Conservation (phyloP, 2,888 invertebrate species). For the Sphaeridia pumilis region DNA sequence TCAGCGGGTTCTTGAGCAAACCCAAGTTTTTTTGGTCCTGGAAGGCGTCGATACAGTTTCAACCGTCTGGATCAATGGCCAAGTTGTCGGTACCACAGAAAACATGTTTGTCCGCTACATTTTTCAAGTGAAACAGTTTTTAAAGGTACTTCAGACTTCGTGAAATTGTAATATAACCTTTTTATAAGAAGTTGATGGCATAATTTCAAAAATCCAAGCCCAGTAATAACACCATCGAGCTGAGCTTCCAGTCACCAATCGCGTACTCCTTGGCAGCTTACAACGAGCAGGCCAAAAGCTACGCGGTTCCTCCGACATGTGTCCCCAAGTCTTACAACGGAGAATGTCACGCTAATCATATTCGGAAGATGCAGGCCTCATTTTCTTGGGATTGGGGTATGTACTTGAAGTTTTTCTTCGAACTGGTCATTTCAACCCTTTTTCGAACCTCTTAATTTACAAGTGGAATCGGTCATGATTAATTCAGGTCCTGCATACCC, state of each 20-base stretch:
- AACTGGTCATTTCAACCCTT: neutral
- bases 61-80: conserved; percentile 41
- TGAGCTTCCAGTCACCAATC: conserved; percentile 56
- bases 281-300: conserved; percentile 38
- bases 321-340: conserved; percentile 64
- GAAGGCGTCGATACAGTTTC: conserved; percentile 46
- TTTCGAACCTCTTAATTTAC: neutral
- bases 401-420: too few relatives aligned
- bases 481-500: conserved; percentile 42
- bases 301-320: conserved; percentile 61
- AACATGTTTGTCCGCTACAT: conserved; percentile 45
- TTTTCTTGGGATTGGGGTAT: conserved; percentile 96
- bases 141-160: conserved; percentile 17
- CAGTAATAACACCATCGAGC: conserved; percentile 49
- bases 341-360: conserved; percentile 83
- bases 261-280: conserved; percentile 44
- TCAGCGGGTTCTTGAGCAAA: neutral
- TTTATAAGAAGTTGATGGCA: neutral
- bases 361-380: conserved; percentile 86
- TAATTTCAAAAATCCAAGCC: conserved; percentile 34
- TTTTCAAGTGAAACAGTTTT: conserved; percentile 40
- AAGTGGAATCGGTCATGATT: neutral
- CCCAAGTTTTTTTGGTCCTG: conserved; percentile 39
- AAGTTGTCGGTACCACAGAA: conserved; percentile 38
- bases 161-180: neutral